phyloP scores from a whole-genome alignment of 2,113 vertebrate species.

The Nestor notabilis region DNA sequence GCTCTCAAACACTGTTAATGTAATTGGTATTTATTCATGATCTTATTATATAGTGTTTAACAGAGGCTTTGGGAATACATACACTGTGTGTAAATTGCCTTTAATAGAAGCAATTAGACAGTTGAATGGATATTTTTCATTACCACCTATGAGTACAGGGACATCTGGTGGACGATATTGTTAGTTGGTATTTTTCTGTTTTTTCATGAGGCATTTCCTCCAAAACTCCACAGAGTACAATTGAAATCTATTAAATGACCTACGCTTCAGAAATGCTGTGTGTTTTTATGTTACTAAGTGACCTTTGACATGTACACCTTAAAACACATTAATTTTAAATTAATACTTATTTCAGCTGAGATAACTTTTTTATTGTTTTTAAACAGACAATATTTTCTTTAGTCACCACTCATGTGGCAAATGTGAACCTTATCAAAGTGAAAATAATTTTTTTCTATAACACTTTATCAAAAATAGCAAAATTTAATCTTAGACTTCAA shows the following conservation, averaged over 20 bases:
- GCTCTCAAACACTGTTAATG: not conserved
- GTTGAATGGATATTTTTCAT: not conserved
- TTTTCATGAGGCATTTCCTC: not conserved
- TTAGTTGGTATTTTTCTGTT: not conserved
- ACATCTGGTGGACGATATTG: slow-evolving; percentile 72
- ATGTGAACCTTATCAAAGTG: not conserved
- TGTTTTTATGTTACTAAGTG: not conserved
- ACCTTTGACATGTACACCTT: not conserved
- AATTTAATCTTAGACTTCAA: not conserved
- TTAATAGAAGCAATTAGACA: slow-evolving; percentile 15
- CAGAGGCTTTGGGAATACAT: not conserved
- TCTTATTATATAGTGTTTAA: slow-evolving; percentile 1
- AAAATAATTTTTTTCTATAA: not conserved
- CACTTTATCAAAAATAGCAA: not conserved
- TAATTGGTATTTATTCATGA: not conserved
- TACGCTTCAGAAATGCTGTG: not conserved
- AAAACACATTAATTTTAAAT: not conserved
- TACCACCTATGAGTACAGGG: slow-evolving; percentile 61
- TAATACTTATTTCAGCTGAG: not conserved
- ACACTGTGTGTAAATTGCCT: not conserved
- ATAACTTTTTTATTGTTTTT: not conserved
- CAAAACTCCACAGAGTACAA: not conserved
- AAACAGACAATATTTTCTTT: not conserved
- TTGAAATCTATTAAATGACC: not conserved
- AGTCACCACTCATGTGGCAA: not conserved